phyloP scores from a whole-genome alignment of 2,797 vertebrate species.

The Enteromius mattozi region DNA sequence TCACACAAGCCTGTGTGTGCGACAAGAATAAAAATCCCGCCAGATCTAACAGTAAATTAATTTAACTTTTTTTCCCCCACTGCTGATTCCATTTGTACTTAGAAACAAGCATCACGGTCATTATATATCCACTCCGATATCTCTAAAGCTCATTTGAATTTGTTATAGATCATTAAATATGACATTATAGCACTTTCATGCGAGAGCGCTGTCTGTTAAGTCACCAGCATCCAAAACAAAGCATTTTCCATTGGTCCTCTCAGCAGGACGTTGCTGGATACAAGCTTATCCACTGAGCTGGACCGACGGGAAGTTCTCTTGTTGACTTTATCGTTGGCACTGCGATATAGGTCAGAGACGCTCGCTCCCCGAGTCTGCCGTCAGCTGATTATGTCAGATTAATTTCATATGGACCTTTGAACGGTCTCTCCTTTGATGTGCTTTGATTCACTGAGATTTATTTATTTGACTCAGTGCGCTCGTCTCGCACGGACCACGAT shows the following conservation, averaged over 20 bases:
- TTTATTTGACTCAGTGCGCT: slow-evolving; percentile 69
- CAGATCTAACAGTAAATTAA: slow-evolving; percentile 1
- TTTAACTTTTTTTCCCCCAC: neutral
- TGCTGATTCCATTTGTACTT: neutral
- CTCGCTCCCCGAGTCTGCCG: slow-evolving; percentile 55
- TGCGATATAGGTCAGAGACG: slow-evolving; percentile 72
- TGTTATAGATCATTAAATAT: slow-evolving; percentile 16
- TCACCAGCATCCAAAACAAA: neutral
- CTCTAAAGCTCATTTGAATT: slow-evolving; percentile 19
- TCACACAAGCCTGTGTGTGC: neutral
- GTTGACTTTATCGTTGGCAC: slow-evolving; percentile 50
- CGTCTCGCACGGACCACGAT: slow-evolving; percentile 51
- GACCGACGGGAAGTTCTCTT: slow-evolving; percentile 38
- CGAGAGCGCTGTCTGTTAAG: neutral
- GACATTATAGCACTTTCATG: slow-evolving; percentile 7
- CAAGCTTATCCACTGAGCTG: slow-evolving; percentile 25
- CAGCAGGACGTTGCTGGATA: slow-evolving; percentile 5
- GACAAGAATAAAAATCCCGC: neutral
- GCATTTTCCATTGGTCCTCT: neutral
- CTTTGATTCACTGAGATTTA: slow-evolving; percentile 64
- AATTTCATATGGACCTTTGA: slow-evolving; percentile 71
- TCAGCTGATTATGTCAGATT: slow-evolving; percentile 77
- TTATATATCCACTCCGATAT: slow-evolving; percentile 1
- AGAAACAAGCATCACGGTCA: neutral
- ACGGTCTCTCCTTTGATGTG: slow-evolving; percentile 65